A percentile compares a stretch with the other conserved stretches of the same genome.
phyloP scores from a whole-genome alignment of 2,113 vertebrate species.

The Cynocephalus volans region DNA sequence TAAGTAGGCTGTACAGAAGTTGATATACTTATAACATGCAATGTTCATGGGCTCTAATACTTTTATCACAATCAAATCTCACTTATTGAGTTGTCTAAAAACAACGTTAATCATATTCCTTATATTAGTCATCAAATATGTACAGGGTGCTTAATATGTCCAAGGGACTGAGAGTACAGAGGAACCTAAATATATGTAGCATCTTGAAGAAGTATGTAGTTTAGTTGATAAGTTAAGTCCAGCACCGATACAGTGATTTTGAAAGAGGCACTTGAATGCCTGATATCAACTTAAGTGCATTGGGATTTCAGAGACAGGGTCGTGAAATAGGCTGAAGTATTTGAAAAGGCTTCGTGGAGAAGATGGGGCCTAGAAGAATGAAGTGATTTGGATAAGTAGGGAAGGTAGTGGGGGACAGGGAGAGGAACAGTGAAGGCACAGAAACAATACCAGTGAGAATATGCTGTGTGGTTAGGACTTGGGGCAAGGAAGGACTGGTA shows the following conservation, averaged over 20 bases:
- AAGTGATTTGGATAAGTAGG: neutral
- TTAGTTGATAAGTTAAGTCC: slow-evolving; percentile 32
- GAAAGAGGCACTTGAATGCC: neutral
- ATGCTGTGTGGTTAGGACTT: neutral
- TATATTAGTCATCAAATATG: slow-evolving; percentile 37
- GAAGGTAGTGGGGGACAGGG: neutral
- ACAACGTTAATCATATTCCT: neutral
- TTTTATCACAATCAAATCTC: slow-evolving; percentile 30
- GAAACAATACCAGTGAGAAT: neutral
- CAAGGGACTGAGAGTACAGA: neutral
- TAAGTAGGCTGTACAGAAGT: neutral
- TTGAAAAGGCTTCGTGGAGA: neutral
- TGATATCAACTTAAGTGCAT: neutral
- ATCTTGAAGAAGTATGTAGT: neutral
- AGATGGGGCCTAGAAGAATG: neutral
- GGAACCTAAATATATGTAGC: neutral
- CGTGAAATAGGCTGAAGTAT: neutral
- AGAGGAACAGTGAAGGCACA: neutral
- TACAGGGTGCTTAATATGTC: neutral
- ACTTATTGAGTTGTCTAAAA: slow-evolving; percentile 44
- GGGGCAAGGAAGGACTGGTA: neutral
- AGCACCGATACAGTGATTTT: slow-evolving; percentile 19
- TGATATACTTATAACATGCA: neutral
- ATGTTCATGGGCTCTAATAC: slow-evolving; percentile 20
- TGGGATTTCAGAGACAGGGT: slow-evolving; percentile 14